Evolutionary conservation across 2,113 vertebrate genomes (phyloP).

Genomic region (Siniperca chuatsi): DNA sequence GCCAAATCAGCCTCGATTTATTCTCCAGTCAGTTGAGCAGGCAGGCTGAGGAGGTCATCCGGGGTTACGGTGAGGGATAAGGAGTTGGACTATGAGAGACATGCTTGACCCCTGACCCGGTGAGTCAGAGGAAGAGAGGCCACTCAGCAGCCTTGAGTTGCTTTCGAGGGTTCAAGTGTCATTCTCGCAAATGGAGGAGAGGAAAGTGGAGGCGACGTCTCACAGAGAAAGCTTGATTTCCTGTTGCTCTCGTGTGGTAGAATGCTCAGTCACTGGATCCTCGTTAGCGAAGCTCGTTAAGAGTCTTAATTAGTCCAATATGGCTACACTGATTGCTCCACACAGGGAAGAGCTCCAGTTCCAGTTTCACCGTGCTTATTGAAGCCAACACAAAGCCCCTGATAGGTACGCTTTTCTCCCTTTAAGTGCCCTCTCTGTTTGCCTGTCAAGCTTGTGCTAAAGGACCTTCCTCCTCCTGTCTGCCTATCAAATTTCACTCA

Average conservation of each 20-base stretch:
- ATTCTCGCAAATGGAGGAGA: background rate
- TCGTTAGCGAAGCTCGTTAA: slow-evolving; percentile 44
- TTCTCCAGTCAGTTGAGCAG: slow-evolving; percentile 2
- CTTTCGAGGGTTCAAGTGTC: slow-evolving; percentile 6
- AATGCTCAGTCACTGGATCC: slow-evolving; percentile 40
- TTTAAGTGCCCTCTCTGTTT: slow-evolving; percentile 26
- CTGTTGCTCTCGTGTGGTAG: background rate
- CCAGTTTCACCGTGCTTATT: slow-evolving; percentile 18
- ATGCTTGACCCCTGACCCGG: slow-evolving; percentile 26
- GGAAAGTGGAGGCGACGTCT: slow-evolving; percentile 14
- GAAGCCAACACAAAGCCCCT: slow-evolving; percentile 3
- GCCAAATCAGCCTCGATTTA: slow-evolving; percentile 39
- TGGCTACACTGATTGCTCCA: slow-evolving; percentile 57
- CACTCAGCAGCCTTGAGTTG: slow-evolving; percentile 4
- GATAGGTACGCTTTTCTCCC: background rate
- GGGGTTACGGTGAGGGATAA: background rate
- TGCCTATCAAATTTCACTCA: slow-evolving; percentile 35
- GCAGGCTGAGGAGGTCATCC: background rate
- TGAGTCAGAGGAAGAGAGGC: slow-evolving; percentile 1
- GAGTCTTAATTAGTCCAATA: slow-evolving; percentile 66
- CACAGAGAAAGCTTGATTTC: background rate
- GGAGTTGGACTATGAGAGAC: background rate
- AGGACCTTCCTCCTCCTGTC: slow-evolving; percentile 11
- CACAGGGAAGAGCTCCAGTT: slow-evolving; percentile 21
- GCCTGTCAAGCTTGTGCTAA: slow-evolving; percentile 24